These are phyloP conservation scores for Megalurothrips usitatus DNA, from an alignment of 2,888 invertebrate species.

Conservation along the genomic window DNA sequence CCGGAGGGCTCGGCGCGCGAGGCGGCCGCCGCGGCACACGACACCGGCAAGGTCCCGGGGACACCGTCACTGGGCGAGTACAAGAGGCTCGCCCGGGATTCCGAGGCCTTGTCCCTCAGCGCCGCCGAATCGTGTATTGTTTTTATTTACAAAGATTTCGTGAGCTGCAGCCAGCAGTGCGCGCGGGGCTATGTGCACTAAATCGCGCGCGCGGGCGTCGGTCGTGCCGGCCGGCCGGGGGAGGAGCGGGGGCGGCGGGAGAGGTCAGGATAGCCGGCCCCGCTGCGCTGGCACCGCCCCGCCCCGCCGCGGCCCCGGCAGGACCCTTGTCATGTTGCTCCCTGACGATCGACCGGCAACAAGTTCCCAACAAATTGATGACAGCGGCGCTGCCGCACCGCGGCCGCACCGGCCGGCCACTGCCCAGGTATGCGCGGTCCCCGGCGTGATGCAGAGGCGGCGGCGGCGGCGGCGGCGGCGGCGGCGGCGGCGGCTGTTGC, in stretches of 20 bases:
- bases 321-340: not conserved
- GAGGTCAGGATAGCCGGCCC: not conserved
- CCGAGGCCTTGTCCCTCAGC: too few relatives aligned
- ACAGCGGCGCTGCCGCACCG: conserved; percentile 2
- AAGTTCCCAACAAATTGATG: conserved; percentile 20
- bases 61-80: too few relatives aligned
- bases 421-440: not conserved
- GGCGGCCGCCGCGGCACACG: too few relatives aligned
- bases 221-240: not conserved
- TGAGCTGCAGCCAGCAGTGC: too few relatives aligned
- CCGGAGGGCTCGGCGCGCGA: too few relatives aligned
- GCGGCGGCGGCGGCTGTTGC: not conserved
- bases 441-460: not conserved
- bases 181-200: too few relatives aligned
- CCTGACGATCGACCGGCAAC: conserved; percentile 10
- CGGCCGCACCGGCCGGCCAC: not conserved
- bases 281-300: too few relatives aligned
- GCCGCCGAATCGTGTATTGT: too few relatives aligned
- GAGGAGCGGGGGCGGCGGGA: not conserved
- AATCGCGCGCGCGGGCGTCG: too few relatives aligned
- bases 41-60: too few relatives aligned
- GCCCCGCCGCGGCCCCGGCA: not conserved
- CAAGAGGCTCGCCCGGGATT: too few relatives aligned
- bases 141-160: too few relatives aligned
- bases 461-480: not conserved